Percentiles rank a stretch among this genome's conserved stretches.
phyloP scores from a whole-genome alignment of 2,797 vertebrate genomes.

The Parauchenoglanis ngamensis region DNA sequence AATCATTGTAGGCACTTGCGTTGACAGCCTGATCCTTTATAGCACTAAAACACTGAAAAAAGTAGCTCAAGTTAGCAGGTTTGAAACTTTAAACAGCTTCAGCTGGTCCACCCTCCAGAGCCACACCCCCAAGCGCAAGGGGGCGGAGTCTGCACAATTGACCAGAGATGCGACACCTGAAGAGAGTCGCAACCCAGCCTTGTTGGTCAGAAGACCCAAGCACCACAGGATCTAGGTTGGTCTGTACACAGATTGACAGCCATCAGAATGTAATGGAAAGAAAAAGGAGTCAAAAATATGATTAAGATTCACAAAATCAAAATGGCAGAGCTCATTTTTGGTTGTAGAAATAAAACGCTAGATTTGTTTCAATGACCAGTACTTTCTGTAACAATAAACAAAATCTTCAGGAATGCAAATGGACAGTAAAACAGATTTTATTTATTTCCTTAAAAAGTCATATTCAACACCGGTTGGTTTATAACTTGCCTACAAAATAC shows the following conservation, averaged over 20 bases:
- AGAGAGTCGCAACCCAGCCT: background rate
- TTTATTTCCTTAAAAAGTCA: background rate
- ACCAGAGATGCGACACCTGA: no score
- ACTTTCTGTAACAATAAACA: no score
- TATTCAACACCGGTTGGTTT: background rate
- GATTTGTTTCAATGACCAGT: background rate
- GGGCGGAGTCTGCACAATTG: background rate
- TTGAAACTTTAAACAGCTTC: background rate
- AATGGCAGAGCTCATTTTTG: background rate
- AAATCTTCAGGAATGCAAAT: background rate
- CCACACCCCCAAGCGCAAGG: background rate
- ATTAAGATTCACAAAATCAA: background rate
- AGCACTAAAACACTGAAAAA: background rate
- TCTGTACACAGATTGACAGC: background rate
- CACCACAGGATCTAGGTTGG: background rate
- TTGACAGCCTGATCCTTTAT: background rate
- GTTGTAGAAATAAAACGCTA: background rate
- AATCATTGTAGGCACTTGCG: no score
- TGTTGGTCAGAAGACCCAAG: background rate
- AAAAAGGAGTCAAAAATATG: background rate
- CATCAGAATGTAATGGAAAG: background rate
- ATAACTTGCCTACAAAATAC: background rate
- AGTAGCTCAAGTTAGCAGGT: background rate
- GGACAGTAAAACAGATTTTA: background rate
- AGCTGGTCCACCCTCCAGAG: background rate